Conservation (phyloP, 2,888 invertebrate species). For the Tillus elongatus region DNA sequence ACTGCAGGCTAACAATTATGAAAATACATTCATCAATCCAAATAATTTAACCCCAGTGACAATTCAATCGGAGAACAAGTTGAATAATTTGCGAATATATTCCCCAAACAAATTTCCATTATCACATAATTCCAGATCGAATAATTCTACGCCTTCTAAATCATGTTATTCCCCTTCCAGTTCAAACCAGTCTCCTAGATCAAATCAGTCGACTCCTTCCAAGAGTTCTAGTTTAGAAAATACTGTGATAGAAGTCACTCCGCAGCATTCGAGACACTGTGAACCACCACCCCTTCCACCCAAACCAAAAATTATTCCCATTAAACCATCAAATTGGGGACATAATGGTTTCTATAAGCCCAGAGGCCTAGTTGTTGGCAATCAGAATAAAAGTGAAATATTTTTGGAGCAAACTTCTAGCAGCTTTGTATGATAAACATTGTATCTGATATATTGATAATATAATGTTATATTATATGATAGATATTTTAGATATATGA, state of each 20-base stretch:
- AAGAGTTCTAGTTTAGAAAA: slow-evolving; percentile 28
- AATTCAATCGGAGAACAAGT: slow-evolving; percentile 15
- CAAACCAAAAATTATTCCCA: slow-evolving; percentile 61
- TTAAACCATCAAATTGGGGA: slow-evolving; percentile 54
- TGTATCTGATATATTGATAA: neutral
- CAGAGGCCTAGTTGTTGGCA: slow-evolving; percentile 18
- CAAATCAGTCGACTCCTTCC: slow-evolving; percentile 25
- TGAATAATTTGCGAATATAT: slow-evolving; percentile 22
- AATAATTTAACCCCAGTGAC: slow-evolving; percentile 16
- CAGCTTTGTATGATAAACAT: slow-evolving; percentile 49
- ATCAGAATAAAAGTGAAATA: slow-evolving; percentile 35
- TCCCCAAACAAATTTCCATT: slow-evolving; percentile 19
- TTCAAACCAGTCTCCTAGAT: slow-evolving; percentile 16
- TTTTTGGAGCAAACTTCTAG: slow-evolving; percentile 56
- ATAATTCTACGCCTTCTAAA: slow-evolving; percentile 9
- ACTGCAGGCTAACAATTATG: slow-evolving; percentile 29
- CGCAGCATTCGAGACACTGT: too few relatives aligned
- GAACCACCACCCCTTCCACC: slow-evolving; percentile 65
- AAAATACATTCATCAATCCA: slow-evolving; percentile 27
- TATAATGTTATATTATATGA: neutral
- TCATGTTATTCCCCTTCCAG: neutral
- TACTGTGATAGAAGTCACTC: slow-evolving; percentile 27
- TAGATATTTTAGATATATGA: neutral
- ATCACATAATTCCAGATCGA: slow-evolving; percentile 12
- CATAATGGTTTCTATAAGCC: slow-evolving; percentile 34